Conservation (phyloP, 2,888 invertebrate species). For the Phania funesta region DNA sequence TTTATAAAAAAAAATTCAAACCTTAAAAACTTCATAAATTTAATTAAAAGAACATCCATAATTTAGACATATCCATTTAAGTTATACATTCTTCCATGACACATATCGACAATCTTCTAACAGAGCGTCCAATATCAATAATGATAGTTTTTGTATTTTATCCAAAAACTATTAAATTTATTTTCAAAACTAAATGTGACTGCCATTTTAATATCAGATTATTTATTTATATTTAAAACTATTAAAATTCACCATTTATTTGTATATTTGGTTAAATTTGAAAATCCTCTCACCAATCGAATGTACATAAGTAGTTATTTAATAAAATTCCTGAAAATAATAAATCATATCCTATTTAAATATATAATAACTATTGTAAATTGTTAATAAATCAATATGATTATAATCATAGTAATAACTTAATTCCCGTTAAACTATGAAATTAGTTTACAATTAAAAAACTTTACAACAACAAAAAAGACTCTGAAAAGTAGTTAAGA, state of each 20-base stretch:
- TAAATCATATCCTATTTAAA: conserved; percentile 43
- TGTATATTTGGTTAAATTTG: neutral
- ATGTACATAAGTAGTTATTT: conserved; percentile 13
- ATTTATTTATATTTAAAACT: neutral
- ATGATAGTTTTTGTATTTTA: neutral
- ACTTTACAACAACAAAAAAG: conserved; percentile 51
- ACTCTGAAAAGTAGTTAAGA: conserved; percentile 49
- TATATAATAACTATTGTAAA: neutral
- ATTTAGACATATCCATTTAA: neutral
- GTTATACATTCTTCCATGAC: neutral
- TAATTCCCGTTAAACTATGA: neutral
- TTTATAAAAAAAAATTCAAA: too few relatives aligned
- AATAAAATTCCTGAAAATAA: conserved; percentile 32
- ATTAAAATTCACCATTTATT: neutral
- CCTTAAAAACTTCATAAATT: too few relatives aligned
- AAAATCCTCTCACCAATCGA: neutral
- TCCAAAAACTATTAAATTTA: neutral
- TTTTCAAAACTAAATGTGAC: neutral
- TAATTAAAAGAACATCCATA: too few relatives aligned
- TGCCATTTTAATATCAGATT: conserved; percentile 18
- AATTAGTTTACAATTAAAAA: conserved; percentile 22
- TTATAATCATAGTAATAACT: conserved; percentile 2
- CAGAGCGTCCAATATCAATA: conserved; percentile 41
- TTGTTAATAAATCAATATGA: conserved; percentile 9
- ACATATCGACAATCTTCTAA: conserved; percentile 45